Percentiles rank a stretch among this genome's conserved stretches.
phyloP scores from a whole-genome alignment of 2,888 invertebrate genomes.

The Prenolepis imparis region DNA sequence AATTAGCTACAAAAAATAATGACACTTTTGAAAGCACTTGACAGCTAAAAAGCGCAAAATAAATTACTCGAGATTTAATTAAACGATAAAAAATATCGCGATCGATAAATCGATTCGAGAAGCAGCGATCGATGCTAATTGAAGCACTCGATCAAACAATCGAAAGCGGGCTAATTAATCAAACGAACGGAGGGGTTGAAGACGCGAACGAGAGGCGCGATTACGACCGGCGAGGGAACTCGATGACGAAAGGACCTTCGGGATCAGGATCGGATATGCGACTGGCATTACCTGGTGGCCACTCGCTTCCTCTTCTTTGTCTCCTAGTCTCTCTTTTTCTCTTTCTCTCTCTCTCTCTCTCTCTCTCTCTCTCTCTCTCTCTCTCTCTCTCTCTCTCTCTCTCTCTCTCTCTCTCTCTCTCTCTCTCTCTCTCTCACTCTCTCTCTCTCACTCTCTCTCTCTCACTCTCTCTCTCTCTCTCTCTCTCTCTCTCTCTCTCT shows the following conservation, averaged over 20 bases:
- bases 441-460: not conserved
- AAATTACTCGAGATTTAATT: not conserved
- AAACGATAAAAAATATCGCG: not conserved
- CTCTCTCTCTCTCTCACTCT: too few species aligned
- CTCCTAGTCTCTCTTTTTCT: not conserved
- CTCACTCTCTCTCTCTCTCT: too few species aligned
- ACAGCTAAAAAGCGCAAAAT: not conserved
- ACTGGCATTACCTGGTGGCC: constrained; percentile 38
- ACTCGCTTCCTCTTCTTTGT: constrained; percentile 27
- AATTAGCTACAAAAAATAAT: not conserved
- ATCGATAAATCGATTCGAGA: not conserved
- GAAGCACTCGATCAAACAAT: not conserved
- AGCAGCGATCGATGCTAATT: constrained; percentile 8
- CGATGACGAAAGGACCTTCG: constrained; percentile 1
- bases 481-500: too few species aligned
- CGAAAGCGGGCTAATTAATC: constrained; percentile 32
- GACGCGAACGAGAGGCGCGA: constrained; percentile 4
- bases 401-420: too few species aligned
- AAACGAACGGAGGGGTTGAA: not conserved
- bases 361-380: too few species aligned
- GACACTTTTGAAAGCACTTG: not conserved
- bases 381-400: not conserved
- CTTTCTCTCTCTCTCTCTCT: too few species aligned
- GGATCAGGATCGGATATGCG: constrained; percentile 24
- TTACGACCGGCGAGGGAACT: constrained; percentile 1